A percentile compares a stretch with the other conserved stretches of the same genome.
Conservation (phyloP, 64 coral and sea anemone genomes). For the Hydrozoanthus tunicans region DNA sequence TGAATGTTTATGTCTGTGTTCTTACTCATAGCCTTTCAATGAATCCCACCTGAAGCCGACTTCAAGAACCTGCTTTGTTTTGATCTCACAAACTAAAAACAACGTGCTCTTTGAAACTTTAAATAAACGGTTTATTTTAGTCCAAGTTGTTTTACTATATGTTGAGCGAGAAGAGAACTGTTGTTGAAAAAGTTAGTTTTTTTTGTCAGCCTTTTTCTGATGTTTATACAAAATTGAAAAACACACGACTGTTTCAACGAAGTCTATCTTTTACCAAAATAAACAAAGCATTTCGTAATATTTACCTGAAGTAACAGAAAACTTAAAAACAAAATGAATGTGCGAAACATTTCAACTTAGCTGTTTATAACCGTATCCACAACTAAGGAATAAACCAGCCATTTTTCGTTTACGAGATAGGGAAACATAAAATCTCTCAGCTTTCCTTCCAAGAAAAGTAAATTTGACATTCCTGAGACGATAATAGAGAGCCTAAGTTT, state of each 20-base stretch:
- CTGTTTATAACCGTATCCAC: too few relatives aligned
- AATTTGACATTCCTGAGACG: too few relatives aligned
- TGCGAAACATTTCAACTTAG: too few relatives aligned
- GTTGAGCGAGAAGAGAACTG: not conserved
- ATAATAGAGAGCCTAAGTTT: too few relatives aligned
- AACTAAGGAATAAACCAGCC: too few relatives aligned
- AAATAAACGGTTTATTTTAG: not conserved
- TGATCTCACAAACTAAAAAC: not conserved
- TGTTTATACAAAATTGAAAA: not conserved
- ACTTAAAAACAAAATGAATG: not conserved
- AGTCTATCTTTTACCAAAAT: not conserved
- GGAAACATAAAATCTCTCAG: too few relatives aligned
- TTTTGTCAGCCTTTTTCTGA: not conserved
- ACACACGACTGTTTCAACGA: not conserved
- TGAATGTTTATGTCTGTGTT: constrained; percentile 22
- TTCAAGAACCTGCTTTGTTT: constrained; percentile 15
- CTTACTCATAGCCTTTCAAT: constrained; percentile 28
- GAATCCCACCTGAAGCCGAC: constrained; percentile 19
- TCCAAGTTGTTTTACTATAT: not conserved
- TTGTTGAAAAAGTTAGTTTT: not conserved
- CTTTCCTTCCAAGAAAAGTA: too few relatives aligned
- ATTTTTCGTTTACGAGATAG: too few relatives aligned
- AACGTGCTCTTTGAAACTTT: not conserved
- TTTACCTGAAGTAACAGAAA: not conserved
- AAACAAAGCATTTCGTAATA: constrained; percentile 8